phyloP scores from a whole-genome alignment of 2,113 vertebrate genomes.

The Seriola rivoliana region DNA sequence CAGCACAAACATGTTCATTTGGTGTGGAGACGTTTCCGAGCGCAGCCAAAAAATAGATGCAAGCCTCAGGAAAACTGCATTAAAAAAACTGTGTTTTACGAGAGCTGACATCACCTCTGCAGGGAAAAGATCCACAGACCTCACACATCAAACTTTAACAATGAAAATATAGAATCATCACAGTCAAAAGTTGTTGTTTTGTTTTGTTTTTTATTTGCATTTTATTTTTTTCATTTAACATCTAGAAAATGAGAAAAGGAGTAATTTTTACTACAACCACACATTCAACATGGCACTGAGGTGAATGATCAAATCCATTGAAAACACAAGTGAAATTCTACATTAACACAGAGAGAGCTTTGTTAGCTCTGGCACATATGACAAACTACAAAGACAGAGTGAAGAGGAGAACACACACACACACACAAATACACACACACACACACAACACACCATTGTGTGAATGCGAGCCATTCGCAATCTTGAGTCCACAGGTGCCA shows the following conservation, averaged over 20 bases:
- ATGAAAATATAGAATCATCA: neutral
- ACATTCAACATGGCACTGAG: no score
- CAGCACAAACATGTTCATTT: neutral
- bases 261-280: no score
- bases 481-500: conserved; percentile 67
- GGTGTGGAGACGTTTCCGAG: neutral
- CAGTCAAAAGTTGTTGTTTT: no score
- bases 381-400: conserved; percentile 14
- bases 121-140: neutral
- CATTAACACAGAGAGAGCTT: neutral
- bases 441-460: conserved; percentile 15
- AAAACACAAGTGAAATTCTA: neutral
- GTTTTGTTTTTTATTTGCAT: no score
- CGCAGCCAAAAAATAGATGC: neutral
- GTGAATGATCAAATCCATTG: no score
- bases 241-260: no score
- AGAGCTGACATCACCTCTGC: neutral
- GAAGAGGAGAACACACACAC: neutral
- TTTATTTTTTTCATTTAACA: no score
- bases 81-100: neutral
- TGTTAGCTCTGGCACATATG: neutral
- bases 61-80: neutral
- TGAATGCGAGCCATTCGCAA: conserved; percentile 43
- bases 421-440: conserved; percentile 10
- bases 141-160: neutral